Evolutionary conservation across 2,113 vertebrate species (phyloP).

Genomic region (Epinephelus cyanopodus): DNA sequence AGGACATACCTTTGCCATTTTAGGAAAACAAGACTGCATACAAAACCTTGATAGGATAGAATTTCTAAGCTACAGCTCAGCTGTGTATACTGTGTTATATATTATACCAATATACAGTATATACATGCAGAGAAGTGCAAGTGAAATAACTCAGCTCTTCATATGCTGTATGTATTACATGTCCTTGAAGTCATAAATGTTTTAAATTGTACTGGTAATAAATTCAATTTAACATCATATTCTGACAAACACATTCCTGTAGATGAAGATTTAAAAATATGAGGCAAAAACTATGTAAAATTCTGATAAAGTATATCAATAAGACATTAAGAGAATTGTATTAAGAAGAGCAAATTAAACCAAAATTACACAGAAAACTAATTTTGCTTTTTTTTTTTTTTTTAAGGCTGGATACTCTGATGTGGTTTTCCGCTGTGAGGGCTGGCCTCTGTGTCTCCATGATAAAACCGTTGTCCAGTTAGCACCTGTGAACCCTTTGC

Average conservation of each 20-base stretch:
- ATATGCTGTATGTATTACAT: not conserved
- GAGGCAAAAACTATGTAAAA: not conserved
- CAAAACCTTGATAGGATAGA: not conserved
- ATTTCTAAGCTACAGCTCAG: not conserved
- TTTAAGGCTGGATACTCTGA: slow-evolving; percentile 89
- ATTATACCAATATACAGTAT: not conserved
- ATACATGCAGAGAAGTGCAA: not conserved
- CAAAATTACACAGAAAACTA: not conserved
- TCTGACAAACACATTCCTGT: not conserved
- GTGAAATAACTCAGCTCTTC: not conserved
- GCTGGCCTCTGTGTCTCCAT: slow-evolving; percentile 94
- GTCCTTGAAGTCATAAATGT: not conserved
- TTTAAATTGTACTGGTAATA: not conserved
- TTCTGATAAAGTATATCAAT: not conserved
- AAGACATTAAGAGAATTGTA: no score
- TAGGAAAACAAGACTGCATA: not conserved
- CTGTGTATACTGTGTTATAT: not conserved
- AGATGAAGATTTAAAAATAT: not conserved
- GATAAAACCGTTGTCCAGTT: slow-evolving; percentile 93
- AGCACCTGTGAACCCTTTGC: slow-evolving; percentile 89
- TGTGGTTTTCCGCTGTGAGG: slow-evolving; percentile 92
- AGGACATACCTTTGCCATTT: no score
- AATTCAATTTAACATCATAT: no score
- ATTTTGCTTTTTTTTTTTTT: not conserved
- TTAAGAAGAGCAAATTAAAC: not conserved